Conservation (phyloP, 2,797 vertebrate genomes). For the Melanotaenia boesemani region DNA sequence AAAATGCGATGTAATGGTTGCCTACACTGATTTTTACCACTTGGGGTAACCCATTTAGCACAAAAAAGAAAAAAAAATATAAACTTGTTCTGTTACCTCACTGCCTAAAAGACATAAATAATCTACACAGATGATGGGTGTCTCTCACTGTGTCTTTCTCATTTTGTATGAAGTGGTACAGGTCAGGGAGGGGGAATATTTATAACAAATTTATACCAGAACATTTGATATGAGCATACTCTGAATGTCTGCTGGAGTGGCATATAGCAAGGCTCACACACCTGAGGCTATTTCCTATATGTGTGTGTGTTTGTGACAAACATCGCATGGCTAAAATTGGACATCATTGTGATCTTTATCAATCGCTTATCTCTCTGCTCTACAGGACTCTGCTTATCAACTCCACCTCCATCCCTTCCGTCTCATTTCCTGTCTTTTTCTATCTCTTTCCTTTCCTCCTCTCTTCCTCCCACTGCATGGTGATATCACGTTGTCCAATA, state of each 20-base stretch:
- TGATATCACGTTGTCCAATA: conserved; percentile 58
- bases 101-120: not conserved
- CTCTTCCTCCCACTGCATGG: not conserved
- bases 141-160: not conserved
- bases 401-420: conserved; percentile 25
- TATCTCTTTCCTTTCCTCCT: not conserved
- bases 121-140: not conserved
- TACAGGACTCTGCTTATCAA: conserved; percentile 29
- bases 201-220: conserved; percentile 14
- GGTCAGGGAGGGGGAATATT: conserved; percentile 3
- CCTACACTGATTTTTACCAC: conserved; percentile 27
- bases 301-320: conserved; percentile 38
- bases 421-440: conserved; percentile 28
- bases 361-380: conserved; percentile 51
- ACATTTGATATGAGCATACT: conserved; percentile 44
- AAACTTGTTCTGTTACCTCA: not conserved
- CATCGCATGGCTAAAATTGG: conserved; percentile 67
- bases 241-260: conserved; percentile 63
- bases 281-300: conserved; percentile 60
- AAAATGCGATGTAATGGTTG: conserved; percentile 8
- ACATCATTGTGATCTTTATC: conserved; percentile 82
- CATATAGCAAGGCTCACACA: conserved; percentile 59
- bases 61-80: conserved; percentile 27
- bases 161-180: not conserved
- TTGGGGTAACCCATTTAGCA: conserved; percentile 13